Percentiles rank a stretch among this genome's conserved stretches.
Conservation (phyloP, 2,888 invertebrate genomes). For the Germaria angustata region DNA sequence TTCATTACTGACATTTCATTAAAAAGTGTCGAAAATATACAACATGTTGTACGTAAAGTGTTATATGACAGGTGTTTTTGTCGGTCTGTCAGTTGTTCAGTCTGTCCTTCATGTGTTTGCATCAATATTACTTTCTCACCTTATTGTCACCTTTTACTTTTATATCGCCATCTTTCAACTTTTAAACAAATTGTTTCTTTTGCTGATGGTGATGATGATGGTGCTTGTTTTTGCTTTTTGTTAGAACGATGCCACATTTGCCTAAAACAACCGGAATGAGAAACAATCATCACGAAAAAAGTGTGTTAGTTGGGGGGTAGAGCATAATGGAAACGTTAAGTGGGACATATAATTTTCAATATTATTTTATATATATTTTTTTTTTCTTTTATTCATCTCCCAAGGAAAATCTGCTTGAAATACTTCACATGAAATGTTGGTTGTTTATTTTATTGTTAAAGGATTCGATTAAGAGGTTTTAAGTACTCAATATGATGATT, state of each 20-base stretch:
- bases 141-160: slow-evolving; percentile 60
- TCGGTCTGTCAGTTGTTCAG: not conserved
- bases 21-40: slow-evolving; percentile 72
- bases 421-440: not conserved
- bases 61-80: not conserved
- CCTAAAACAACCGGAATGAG: slow-evolving; percentile 33
- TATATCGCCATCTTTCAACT: slow-evolving; percentile 28
- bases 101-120: slow-evolving; percentile 4
- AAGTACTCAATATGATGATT: slow-evolving; percentile 35
- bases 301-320: slow-evolving; percentile 36
- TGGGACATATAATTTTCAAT: slow-evolving; percentile 29
- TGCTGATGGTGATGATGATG: slow-evolving; percentile 8
- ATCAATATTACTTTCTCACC: slow-evolving; percentile 48
- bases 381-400: not conserved
- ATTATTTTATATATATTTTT: not conserved
- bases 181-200: slow-evolving; percentile 54
- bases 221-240: not conserved
- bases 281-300: slow-evolving; percentile 30
- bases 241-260: slow-evolving; percentile 46
- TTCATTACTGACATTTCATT: slow-evolving; percentile 75
- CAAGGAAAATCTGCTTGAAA: not conserved
- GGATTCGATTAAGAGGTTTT: not conserved
- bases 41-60: slow-evolving; percentile 2
- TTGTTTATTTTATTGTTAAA: not conserved
- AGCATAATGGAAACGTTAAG: slow-evolving; percentile 21